Conservation (phyloP, 1,140 invertebrate genomes). For the Papilio aristodemus region DNA sequence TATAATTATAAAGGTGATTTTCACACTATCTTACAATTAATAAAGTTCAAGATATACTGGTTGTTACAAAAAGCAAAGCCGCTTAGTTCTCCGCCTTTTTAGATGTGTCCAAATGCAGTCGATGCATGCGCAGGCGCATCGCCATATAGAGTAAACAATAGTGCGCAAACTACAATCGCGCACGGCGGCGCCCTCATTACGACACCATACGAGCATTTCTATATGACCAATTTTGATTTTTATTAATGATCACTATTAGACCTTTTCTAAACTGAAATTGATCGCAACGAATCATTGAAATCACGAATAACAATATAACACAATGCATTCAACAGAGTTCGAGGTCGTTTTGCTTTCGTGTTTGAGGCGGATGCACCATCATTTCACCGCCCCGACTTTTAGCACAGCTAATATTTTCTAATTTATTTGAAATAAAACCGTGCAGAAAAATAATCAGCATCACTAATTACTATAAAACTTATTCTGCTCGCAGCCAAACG, state of each 20-base stretch:
- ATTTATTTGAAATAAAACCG: slow-evolving; percentile 29
- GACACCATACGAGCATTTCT: slow-evolving; percentile 51
- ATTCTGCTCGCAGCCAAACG: slow-evolving; percentile 37
- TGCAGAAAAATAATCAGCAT: slow-evolving; percentile 31
- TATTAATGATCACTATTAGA: background rate
- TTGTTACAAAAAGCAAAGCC: slow-evolving; percentile 58
- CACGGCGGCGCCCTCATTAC: slow-evolving; percentile 65
- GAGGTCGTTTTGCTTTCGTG: too few species aligned
- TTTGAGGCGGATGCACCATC: background rate
- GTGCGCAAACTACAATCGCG: slow-evolving; percentile 72
- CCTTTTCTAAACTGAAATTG: background rate
- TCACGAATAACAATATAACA: too few species aligned
- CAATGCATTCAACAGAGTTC: too few species aligned
- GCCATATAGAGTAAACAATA: slow-evolving; percentile 77
- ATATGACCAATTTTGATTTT: slow-evolving; percentile 16
- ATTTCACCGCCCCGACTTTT: background rate
- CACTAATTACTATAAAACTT: slow-evolving; percentile 26
- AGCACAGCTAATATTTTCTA: slow-evolving; percentile 14
- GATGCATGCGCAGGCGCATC: slow-evolving; percentile 58
- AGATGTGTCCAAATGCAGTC: slow-evolving; percentile 71
- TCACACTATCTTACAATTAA: background rate
- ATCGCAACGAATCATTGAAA: too few species aligned
- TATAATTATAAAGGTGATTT: background rate
- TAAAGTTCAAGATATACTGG: slow-evolving; percentile 49
- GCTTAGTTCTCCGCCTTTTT: slow-evolving; percentile 77